Evolutionary conservation across 2,113 vertebrate genomes (phyloP).

Genomic region (Periophthalmodon schlosseri): DNA sequence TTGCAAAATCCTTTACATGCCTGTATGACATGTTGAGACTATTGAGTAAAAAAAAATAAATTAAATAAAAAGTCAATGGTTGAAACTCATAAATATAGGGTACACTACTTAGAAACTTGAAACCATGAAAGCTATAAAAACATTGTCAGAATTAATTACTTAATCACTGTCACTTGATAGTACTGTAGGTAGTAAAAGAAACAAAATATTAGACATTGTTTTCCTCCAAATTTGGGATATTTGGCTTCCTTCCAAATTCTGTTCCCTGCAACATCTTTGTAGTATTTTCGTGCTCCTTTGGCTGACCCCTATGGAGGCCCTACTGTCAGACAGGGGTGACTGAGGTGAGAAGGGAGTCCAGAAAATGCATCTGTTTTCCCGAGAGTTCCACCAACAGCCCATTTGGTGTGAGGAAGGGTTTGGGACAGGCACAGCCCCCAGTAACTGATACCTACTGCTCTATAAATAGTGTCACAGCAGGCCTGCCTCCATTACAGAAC

Average conservation of each 20-base stretch:
- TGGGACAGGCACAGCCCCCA: conserved; percentile 34
- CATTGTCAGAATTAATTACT: too few species aligned
- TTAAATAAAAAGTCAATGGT: too few species aligned
- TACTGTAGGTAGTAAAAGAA: neutral
- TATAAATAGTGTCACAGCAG: conserved; percentile 70
- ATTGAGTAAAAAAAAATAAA: too few species aligned
- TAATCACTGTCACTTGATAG: neutral
- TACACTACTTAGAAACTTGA: too few species aligned
- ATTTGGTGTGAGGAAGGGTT: conserved; percentile 51
- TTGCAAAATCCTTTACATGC: too few species aligned
- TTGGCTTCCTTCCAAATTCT: neutral
- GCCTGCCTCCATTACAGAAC: conserved; percentile 29
- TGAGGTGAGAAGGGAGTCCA: conserved; percentile 22
- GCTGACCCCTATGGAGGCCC: neutral
- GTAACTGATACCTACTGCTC: conserved; percentile 76
- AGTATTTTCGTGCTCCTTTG: neutral
- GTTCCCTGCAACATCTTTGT: neutral
- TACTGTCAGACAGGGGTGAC: neutral
- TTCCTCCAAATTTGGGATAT: neutral
- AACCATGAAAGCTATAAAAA: neutral
- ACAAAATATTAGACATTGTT: neutral
- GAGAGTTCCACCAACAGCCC: conserved; percentile 59
- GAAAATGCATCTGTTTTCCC: conserved; percentile 63
- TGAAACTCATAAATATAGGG: too few species aligned
- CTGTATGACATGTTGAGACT: too few species aligned